Conservation (phyloP, 2,888 invertebrate genomes). For the Rutpela maculata region DNA sequence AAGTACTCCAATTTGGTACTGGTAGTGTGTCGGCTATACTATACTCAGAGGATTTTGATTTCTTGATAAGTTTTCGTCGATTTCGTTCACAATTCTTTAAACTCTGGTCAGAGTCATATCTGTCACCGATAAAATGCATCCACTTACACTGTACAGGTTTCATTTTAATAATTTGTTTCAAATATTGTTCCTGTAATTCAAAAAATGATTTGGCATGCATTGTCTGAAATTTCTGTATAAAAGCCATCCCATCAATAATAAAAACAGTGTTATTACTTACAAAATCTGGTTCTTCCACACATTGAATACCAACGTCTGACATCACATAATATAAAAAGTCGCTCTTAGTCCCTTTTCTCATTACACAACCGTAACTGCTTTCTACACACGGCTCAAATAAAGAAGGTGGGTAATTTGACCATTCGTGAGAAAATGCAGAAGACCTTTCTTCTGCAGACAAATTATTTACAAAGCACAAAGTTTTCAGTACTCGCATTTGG, state of each 20-base stretch:
- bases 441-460: not conserved
- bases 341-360: not conserved
- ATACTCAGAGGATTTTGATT: too few species aligned
- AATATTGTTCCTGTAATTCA: not conserved
- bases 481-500: not conserved
- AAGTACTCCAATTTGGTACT: too few species aligned
- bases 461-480: not conserved
- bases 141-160: too few species aligned
- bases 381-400: not conserved
- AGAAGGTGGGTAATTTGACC: constrained; percentile 5
- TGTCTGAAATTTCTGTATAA: not conserved
- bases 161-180: not conserved
- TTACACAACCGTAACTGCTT: not conserved
- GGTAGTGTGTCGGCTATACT: too few species aligned
- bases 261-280: not conserved
- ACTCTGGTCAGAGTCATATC: too few species aligned
- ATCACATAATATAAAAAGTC: not conserved
- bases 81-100: too few species aligned
- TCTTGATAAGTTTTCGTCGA: too few species aligned
- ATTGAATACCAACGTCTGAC: not conserved
- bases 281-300: not conserved
- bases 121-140: too few species aligned
- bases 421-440: not conserved
- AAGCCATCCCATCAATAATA: not conserved
- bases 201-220: constrained; percentile 1